Base-by-base conservation (phyloP, 1,140 invertebrate species). In the Ylistrum balloti region DNA sequence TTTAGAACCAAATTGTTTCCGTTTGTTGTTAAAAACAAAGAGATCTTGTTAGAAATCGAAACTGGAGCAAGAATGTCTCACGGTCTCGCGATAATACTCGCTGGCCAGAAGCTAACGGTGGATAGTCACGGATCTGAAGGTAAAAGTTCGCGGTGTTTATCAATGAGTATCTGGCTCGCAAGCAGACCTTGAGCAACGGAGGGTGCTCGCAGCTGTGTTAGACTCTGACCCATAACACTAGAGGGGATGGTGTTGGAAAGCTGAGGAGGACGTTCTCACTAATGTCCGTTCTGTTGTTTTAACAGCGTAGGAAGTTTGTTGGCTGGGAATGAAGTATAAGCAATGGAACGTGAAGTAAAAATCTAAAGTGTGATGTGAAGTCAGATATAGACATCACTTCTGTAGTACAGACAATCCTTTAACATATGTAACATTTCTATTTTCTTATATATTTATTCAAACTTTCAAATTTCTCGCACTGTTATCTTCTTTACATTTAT, bases 71-170 rank as follows among this genome's bases (percentile, higher is more conserved):
- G 22, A 74, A n/a, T 22, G 22, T 74, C 56, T 17, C 56, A 74
- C 56, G 56, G 56, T 74, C 17, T n/a, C 56, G 56, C 56, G 56
- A 74, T 74, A 17, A 74, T 74, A 74, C 28, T 28, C n/a, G n/a
- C 56, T 74, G 56, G 56, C 56, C 56, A 74, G 56, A 74, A 74
- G n/a, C 56, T 74, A 74, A 74, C 56, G 56, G n/a, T 1, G 56
- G 28, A n/a, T 74, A 74, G 56, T 74, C 56, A 74, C 56, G 56
- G 28, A 74, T 9, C 22, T 0, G 3, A 17, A 74, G 56, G 56
- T 74, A 74, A 74, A 74, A 74, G 56, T 74, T 74, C 56, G n/a
- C 56, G 56, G 56, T 1, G n/a, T 74, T 74, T 74, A 74, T 74
- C 56, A 74, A 74, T 74, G 56, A n/a, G 20, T 74, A 74, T 74